phyloP scores from a whole-genome alignment of 2,797 vertebrate genomes.

The Crenuchus spilurus region DNA sequence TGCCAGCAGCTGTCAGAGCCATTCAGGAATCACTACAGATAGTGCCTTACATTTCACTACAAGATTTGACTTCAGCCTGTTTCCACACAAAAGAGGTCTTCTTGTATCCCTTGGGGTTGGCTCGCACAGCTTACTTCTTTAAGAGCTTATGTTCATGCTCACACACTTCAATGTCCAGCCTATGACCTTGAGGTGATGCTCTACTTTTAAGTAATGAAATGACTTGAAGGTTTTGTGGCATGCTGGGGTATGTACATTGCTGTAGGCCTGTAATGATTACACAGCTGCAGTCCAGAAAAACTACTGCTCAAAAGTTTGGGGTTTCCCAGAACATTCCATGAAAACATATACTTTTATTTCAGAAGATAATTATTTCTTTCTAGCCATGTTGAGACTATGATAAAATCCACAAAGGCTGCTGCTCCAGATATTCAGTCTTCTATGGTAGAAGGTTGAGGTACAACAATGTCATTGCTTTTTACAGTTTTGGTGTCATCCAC shows the following conservation, averaged over 20 bases:
- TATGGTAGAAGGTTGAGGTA: no score
- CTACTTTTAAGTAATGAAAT: slow-evolving; percentile 20
- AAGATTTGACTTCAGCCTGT: slow-evolving; percentile 65
- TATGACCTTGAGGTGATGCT: slow-evolving; percentile 12
- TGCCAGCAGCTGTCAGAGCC: slow-evolving; percentile 70
- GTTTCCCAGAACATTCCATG: no score
- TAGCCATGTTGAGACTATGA: no score
- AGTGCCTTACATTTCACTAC: slow-evolving; percentile 55
- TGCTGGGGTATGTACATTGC: background rate
- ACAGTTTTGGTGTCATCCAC: no score
- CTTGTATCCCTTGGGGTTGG: slow-evolving; percentile 14
- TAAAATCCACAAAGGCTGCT: no score
- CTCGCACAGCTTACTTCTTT: slow-evolving; percentile 13
- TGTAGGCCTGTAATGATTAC: no score
- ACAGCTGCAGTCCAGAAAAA: no score
- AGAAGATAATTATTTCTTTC: no score
- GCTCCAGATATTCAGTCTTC: no score
- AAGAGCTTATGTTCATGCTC: slow-evolving; percentile 13
- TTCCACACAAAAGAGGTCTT: slow-evolving; percentile 40
- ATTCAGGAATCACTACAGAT: slow-evolving; percentile 63
- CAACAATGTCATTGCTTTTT: no score
- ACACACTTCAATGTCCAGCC: slow-evolving; percentile 19
- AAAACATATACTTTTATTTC: no score
- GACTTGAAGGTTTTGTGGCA: background rate
- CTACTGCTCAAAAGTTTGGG: no score